These are phyloP conservation scores for Tyto alba DNA, from an alignment of 2,113 vertebrate species.

Conservation along the genomic window DNA sequence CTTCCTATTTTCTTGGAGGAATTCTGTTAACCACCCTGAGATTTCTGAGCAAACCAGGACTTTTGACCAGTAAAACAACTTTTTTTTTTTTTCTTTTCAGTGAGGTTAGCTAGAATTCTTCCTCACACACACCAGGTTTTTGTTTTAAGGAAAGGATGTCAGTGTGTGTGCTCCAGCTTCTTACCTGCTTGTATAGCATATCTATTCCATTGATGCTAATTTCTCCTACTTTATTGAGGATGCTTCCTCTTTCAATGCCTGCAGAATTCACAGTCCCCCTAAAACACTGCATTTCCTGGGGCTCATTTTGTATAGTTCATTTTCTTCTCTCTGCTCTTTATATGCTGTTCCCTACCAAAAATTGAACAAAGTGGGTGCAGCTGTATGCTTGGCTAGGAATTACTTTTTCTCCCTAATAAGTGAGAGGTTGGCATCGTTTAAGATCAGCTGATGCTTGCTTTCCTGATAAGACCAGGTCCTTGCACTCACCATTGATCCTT, in stretches of 20 bases:
- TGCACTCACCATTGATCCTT: background rate
- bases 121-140: background rate
- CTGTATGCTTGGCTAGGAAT: background rate
- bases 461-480: background rate
- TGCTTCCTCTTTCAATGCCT: background rate
- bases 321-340: background rate
- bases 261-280: background rate
- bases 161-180: background rate
- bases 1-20: background rate
- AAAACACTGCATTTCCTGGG: background rate
- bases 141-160: background rate
- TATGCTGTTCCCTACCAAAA: background rate
- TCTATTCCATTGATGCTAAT: background rate
- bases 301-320: background rate
- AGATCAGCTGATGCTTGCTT: background rate
- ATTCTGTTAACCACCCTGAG: background rate
- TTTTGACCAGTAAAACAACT: background rate
- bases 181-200: background rate
- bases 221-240: background rate
- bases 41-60: background rate
- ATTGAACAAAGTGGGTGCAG: background rate
- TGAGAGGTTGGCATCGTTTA: background rate
- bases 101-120: background rate
- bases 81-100: background rate
- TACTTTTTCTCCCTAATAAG: background rate